Base-by-base conservation (phyloP, 2,797 vertebrate genomes). In the Melanotaenia parkinsoni region DNA sequence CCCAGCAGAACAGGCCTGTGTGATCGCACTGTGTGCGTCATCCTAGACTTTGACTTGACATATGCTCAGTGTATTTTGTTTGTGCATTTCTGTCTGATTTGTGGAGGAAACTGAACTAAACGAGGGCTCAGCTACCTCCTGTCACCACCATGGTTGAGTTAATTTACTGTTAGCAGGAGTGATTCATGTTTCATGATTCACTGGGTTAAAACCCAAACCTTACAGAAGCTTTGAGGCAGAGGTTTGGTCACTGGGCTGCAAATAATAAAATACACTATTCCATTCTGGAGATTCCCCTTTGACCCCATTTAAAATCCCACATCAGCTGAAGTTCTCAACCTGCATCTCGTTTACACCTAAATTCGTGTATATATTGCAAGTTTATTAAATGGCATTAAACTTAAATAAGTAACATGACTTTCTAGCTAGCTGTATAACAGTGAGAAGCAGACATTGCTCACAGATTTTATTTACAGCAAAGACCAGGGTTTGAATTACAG, bases 91-190 rank as follows among this genome's bases (percentile, higher is more conserved):
- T 32, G 9, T 67, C 30, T 79, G 75, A 79, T 81, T 67, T 76
- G 67, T 68, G 9, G 13, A 9, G 24, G 37, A 45, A 56, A 63
- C 47, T 66, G 10, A 3, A 60, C 40, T 47, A 63, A 77, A 58
- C 24, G 43, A 26, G 24, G 37, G n/a, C 33, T n/a, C 30, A 0
- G 12, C 57, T 0, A 0, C 61, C 64, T 63, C 63, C 75, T 66
- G 76, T 79, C 80, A 57, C 57, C 14, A 2, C 18, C 72, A 43
- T 69, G 75, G 87, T 81, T 76, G 70, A 18, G 20, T 35, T 56
- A 53, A 79, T 22, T 33, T 13, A 12, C 16, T 11, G 2, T 22
- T 37, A 38, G 20, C 57, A n/a, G 51, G 59, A 47, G 28, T 51
- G 58, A 63, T 53, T 78, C 64, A 3, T 74, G 66, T 79, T 74